Evolutionary conservation across 2,113 vertebrate genomes (phyloP), one percentile per base, ranked within the genome.

Genomic region (Seriola quinqueradiata): DNA sequence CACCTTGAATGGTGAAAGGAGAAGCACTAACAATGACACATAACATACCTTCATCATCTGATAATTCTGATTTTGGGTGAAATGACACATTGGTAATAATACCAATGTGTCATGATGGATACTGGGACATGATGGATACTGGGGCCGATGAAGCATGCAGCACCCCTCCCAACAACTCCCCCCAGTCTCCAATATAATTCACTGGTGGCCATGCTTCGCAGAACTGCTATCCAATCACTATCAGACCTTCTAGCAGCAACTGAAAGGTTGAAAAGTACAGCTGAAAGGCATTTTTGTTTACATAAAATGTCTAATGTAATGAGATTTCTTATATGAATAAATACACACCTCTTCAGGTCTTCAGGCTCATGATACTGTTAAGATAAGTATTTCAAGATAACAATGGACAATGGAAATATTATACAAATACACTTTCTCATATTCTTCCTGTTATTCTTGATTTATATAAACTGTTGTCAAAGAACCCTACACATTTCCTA

Each of bases 201-300:
- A 61, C 10, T 25, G 44, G 82, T 60, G 64, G 75, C 76, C 61
- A 88, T 81, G 75, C 75, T 89, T 85, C 84, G 81, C 28, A 52
- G 54, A 57, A 75, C 61, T 67, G 38, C 71, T 44, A 79, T 75
- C 75, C 66, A 61, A 75, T 78, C 81, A 71, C 61, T 80, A 72
- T 65, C 54, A 74, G 73, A 77, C 59, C 67, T 85, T 87, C 75
- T 3, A 44, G 79, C 57, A 66, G 60, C 52, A 59, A 86, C 3
- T 57, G 28, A 65, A 69, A 77, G 60, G 13, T 76, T 68, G 55
- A 64, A 74, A 59, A 48, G 14, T 76, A 34, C 50, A 69, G 42
- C 28, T 52, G n/a, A 70, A 38, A 68, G 2, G 1, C 59, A 40
- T 64, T 23, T 80, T 57, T 19, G 25, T 48, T 46, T 44, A 48